Conservation (phyloP, 2,113 vertebrate genomes). For the Vombatus ursinus region DNA sequence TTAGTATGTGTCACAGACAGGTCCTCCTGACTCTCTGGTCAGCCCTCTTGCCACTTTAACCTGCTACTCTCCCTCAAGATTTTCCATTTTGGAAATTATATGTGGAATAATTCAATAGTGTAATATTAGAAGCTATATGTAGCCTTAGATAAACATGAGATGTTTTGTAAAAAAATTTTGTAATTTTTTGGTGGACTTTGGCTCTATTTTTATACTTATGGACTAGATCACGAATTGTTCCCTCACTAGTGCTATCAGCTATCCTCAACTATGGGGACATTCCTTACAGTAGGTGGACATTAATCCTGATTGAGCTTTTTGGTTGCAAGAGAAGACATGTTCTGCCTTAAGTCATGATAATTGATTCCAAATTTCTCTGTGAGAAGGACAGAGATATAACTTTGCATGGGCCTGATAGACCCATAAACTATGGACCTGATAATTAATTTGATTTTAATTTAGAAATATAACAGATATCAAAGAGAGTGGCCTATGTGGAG, state of each 20-base stretch:
- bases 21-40: neutral
- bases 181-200: neutral
- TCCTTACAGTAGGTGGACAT: neutral
- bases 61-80: neutral
- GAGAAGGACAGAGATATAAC: neutral
- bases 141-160: neutral
- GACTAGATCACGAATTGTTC: neutral
- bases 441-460: neutral
- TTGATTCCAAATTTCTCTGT: neutral
- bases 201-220: neutral
- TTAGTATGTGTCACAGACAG: neutral
- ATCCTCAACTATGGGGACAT: neutral
- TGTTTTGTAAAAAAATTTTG: neutral
- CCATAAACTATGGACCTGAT: neutral
- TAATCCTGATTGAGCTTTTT: neutral
- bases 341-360: neutral
- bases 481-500: neutral
- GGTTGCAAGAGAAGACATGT: neutral
- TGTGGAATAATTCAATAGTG: neutral
- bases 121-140: neutral
- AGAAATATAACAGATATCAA: neutral
- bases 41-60: neutral
- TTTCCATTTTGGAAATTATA: neutral
- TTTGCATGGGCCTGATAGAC: neutral
- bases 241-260: neutral